These are phyloP conservation scores for Sitta europaea DNA, from an alignment of 2,113 vertebrate species.

Conservation along the genomic window DNA sequence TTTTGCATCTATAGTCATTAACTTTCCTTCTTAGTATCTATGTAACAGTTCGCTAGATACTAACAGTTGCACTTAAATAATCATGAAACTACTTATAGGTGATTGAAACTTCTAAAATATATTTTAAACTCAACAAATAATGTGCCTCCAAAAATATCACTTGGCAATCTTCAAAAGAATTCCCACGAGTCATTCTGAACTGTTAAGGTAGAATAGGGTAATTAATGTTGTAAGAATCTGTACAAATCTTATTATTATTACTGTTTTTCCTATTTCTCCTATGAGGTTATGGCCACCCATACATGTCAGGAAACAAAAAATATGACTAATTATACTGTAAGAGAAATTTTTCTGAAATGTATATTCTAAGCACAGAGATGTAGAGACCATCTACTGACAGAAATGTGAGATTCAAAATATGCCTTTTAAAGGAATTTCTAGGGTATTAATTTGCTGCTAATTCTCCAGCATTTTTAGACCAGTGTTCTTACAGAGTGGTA, in stretches of 20 bases:
- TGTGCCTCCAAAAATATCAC: background rate
- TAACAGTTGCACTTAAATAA: background rate
- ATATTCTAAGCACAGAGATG: background rate
- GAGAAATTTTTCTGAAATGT: background rate
- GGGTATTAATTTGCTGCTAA: background rate
- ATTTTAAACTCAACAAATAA: background rate
- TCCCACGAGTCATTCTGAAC: background rate
- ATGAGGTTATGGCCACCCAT: background rate
- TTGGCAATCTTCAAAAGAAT: background rate
- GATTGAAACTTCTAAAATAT: background rate
- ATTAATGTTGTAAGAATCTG: background rate
- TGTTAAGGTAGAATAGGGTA: background rate
- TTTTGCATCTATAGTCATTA: background rate
- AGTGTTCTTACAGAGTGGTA: background rate
- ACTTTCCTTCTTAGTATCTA: background rate
- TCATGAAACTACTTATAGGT: background rate
- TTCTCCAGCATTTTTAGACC: background rate
- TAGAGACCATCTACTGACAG: background rate
- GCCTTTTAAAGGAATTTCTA: background rate
- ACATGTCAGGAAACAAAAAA: background rate
- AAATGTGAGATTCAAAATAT: background rate
- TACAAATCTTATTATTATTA: background rate
- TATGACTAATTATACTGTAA: background rate
- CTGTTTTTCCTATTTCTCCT: background rate
- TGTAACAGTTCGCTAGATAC: background rate